Base-by-base conservation (phyloP, 2,113 vertebrate genomes). In the Eonycteris spelaea region DNA sequence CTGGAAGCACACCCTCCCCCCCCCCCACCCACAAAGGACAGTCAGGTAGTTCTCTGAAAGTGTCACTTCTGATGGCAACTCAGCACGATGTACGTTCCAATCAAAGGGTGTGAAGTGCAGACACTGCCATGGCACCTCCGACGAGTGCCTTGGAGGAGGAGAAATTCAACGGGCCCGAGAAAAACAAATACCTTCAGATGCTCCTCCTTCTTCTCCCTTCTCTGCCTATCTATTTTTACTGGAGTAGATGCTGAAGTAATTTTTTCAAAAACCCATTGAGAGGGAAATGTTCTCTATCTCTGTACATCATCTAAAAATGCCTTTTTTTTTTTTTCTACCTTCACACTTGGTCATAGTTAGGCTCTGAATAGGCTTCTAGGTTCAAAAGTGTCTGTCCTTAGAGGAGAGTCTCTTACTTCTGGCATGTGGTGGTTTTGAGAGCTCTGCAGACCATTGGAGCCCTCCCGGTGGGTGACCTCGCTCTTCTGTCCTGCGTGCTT, bases 371-470 rank as follows among this genome's bases (percentile, higher is more conserved):
- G 33, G 68, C 53, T 43, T 88, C 33, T 15, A 22, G 21, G 33
- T 13, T 88, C 80, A 71, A 28, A 30, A 9, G 33, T 22, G 12
- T 30, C 24, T 84, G 65, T 84, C 40, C 67, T 82, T 33, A 19
- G 33, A n/a, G 85, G 51, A 26, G 8, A 28, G 1, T 24, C 53
- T 70, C 9, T n/a, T n/a, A 33, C 14, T 0, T 13, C 70, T 7
- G 82, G 59, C 22, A 24, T 0, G 57, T n/a, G 22, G 8, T 35
- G 48, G 43, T 45, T 28, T 14, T 3, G n/a, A 45, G 13, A 33
- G 3, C 35, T 19, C n/a, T 5, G 26, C n/a, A 16, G 22, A 22
- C 40, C 1, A 0, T 4, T 15, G 19, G 33, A 3, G 9, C 22
- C 43, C 22, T 12, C 30, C 33, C 7, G 2, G 63, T 6, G 22